Evolutionary conservation across 2,113 vertebrate genomes (phyloP), one percentile per base, ranked within the genome.

Genomic region (Alexandromys fortis): DNA sequence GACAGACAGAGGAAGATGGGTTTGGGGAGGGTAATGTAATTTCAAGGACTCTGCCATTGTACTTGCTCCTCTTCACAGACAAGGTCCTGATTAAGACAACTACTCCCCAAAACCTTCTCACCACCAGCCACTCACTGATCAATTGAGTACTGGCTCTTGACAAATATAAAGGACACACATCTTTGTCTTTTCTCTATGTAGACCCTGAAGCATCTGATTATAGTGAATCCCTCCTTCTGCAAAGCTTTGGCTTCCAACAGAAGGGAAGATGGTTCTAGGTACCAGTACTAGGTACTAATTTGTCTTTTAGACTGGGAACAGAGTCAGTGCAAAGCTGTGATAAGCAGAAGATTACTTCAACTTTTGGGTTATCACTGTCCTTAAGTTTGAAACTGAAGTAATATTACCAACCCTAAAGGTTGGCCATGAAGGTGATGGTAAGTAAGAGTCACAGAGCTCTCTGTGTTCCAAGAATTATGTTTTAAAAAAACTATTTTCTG

Each of bases 341-440:
- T 13, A 61, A 81, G 16, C 49, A 83, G 28, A 11, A 83, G 76
- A 94, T 70, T n/a, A 49, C 33, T 67, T 67, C 67, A 81, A 14
- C 8, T 4, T 86, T 79, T 68, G 24, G 55, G 30, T 30, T 81
- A 28, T 90, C 47, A 52, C 28, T 93, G 88, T 94, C 38, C 33
- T 95, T 61, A 87, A 68, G 42, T 67, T 91, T 95, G 72, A 92
- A 96, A 89, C 42, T 79, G 82, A 91, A 35, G 35, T 81, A 73
- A 89, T 86, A 90, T 72, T 83, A 42, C 0, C 49, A 77, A 77
- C 12, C 24, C 45, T 38, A 58, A 58, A 42, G 38, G 38, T 10
- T 83, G 19, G 14, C 30, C 35, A 30, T 76, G 87, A 93, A 77
- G 86, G 76, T 65, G 7, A 63, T 83, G 33, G 61, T 72, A n/a